Conservation (phyloP, 2,888 invertebrate species). For the Dryomyza anilis region DNA sequence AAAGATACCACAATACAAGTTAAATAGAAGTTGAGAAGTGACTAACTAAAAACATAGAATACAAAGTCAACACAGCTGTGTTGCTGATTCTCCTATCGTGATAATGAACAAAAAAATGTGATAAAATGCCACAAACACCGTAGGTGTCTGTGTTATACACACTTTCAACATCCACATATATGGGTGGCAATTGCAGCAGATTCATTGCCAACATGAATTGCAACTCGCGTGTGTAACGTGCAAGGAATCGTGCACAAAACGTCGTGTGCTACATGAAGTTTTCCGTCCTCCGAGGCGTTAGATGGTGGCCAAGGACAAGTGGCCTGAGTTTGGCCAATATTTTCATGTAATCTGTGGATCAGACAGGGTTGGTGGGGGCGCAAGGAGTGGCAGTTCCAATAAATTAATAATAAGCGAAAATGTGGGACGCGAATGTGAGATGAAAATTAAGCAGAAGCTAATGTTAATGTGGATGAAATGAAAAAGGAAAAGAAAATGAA, state of each 20-base stretch:
- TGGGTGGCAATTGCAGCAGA: slow-evolving; percentile 9
- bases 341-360: background rate
- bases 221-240: background rate
- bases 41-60: background rate
- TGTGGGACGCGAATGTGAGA: too few relatives aligned
- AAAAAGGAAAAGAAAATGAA: too few relatives aligned
- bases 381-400: background rate
- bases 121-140: slow-evolving; percentile 1
- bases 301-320: background rate
- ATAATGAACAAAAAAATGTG: background rate
- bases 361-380: background rate
- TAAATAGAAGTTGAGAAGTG: too few relatives aligned
- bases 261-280: too few relatives aligned
- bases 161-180: background rate
- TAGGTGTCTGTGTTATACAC: slow-evolving; percentile 7
- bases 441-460: too few relatives aligned
- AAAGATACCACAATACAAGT: too few relatives aligned
- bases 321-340: background rate
- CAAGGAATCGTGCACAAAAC: background rate
- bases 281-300: too few relatives aligned
- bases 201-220: slow-evolving; percentile 16
- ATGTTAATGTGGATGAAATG: too few relatives aligned
- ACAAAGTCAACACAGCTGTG: background rate
- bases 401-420: too few relatives aligned
- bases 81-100: background rate